Conservation (phyloP, 2,113 vertebrate genomes). For the Setophaga kirtlandii region DNA sequence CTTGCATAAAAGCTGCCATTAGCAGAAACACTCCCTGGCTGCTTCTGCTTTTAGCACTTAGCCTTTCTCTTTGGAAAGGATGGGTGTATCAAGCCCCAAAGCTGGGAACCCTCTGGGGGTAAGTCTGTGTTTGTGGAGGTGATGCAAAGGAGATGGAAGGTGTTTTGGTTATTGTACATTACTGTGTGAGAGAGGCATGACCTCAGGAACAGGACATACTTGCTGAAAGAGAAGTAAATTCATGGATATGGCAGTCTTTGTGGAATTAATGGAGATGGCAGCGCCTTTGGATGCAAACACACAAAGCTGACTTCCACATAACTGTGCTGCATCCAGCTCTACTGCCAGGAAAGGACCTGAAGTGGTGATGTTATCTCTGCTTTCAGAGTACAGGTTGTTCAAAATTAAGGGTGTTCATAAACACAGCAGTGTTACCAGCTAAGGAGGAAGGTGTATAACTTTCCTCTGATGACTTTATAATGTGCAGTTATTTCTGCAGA, state of each 20-base stretch:
- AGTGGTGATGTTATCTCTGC: not conserved
- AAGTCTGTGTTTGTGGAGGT: not conserved
- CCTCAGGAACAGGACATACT: not conserved
- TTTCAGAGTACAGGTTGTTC: not conserved
- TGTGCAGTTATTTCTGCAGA: not conserved
- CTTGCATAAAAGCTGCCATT: not conserved
- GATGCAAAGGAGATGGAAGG: not conserved
- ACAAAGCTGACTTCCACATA: not conserved
- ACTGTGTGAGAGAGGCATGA: not conserved
- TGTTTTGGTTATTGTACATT: not conserved
- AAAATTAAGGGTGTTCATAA: not conserved
- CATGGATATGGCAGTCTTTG: not conserved
- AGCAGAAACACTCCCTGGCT: not conserved
- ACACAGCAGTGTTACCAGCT: not conserved
- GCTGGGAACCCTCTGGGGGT: not conserved
- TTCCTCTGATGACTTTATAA: not conserved
- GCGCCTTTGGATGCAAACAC: not conserved
- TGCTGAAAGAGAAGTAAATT: not conserved
- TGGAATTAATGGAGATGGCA: not conserved
- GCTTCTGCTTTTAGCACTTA: not conserved
- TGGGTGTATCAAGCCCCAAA: not conserved
- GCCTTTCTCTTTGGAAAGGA: not conserved
- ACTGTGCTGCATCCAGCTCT: not conserved
- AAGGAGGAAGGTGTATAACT: not conserved
- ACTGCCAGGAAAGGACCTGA: not conserved